Conservation (phyloP, 2,797 vertebrate species). For the Urophycis tenuis region DNA sequence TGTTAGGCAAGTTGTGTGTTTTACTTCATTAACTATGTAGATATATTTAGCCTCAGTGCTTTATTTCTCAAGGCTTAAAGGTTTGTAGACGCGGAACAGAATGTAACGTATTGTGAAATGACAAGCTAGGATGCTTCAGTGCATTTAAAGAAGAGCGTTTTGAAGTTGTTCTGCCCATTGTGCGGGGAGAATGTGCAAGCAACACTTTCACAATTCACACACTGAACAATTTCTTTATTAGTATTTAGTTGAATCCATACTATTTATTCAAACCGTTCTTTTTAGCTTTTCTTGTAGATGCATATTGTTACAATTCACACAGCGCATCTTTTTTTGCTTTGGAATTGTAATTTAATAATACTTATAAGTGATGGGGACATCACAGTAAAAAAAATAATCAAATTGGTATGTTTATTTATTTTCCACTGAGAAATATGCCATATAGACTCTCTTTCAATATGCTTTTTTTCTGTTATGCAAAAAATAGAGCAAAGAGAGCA, state of each 20-base stretch:
- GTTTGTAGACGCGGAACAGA: slow-evolving; percentile 43
- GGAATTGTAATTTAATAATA: background rate
- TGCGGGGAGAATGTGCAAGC: background rate
- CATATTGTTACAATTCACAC: background rate
- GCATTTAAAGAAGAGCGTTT: background rate
- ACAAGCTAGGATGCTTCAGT: slow-evolving; percentile 30
- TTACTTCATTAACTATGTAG: slow-evolving; percentile 54
- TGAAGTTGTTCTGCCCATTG: background rate
- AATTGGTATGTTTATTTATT: background rate
- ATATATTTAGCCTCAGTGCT: slow-evolving; percentile 44
- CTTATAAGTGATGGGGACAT: background rate
- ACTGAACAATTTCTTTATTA: background rate
- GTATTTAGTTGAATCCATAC: background rate
- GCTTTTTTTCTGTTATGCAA: too few relatives aligned
- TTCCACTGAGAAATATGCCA: background rate
- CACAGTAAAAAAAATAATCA: background rate
- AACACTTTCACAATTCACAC: background rate
- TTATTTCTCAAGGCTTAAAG: slow-evolving; percentile 50
- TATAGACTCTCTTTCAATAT: too few relatives aligned
- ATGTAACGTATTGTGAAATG: slow-evolving; percentile 21
- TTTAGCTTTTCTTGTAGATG: background rate
- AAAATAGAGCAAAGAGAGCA: background rate
- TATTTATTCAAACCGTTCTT: background rate
- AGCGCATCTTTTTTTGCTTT: background rate
- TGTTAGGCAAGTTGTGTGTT: slow-evolving; percentile 47